phyloP scores from a whole-genome alignment of 2,797 vertebrate species.

The Dromococcyx pavoninus region DNA sequence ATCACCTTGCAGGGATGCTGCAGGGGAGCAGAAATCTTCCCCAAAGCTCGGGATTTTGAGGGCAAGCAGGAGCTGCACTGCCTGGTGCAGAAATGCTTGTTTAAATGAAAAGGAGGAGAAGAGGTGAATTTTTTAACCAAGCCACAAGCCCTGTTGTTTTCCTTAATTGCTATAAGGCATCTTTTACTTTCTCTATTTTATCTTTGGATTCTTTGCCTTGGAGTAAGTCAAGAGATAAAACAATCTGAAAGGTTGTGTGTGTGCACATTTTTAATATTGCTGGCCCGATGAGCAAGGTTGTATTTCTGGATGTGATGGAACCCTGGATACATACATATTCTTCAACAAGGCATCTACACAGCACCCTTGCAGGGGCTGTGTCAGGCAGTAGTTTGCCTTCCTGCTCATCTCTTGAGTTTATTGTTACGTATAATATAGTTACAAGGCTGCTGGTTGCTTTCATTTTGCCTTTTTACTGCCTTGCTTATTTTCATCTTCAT shows the following conservation, averaged over 20 bases:
- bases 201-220: neutral
- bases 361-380: neutral
- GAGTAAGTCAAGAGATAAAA: neutral
- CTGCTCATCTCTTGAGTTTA: neutral
- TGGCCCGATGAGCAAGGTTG: neutral
- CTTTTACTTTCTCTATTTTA: neutral
- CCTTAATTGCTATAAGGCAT: neutral
- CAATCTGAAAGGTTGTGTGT: neutral
- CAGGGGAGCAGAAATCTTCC: neutral
- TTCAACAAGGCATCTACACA: neutral
- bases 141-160: neutral
- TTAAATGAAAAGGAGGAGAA: neutral
- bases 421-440: neutral
- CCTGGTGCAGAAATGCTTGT: neutral
- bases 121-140: neutral
- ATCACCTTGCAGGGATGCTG: accelerated
- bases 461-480: conserved; percentile 21
- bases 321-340: neutral
- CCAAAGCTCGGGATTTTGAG: neutral
- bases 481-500: conserved; percentile 13
- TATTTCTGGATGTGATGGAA: neutral
- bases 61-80: neutral
- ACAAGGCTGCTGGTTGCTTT: neutral
- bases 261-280: neutral
- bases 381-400: neutral